phyloP scores from a whole-genome alignment of 2,113 vertebrate species.

The Gopherus flavomarginatus region DNA sequence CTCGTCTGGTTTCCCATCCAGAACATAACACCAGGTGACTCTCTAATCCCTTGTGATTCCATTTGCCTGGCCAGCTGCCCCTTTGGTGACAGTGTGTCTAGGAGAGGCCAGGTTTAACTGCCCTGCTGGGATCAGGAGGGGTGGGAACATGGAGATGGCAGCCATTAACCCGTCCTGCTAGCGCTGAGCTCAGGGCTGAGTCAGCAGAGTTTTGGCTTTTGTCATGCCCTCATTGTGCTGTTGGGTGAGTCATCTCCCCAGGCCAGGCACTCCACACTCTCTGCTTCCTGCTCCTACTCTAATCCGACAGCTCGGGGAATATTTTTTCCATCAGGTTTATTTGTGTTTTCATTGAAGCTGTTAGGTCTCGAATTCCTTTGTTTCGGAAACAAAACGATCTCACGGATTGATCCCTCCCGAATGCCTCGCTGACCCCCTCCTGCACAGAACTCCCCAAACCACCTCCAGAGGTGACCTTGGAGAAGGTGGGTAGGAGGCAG shows the following conservation, averaged over 20 bases:
- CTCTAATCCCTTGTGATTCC: not conserved
- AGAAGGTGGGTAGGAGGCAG: not conserved
- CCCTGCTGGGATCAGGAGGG: not conserved
- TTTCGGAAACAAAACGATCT: slow-evolving; percentile 46
- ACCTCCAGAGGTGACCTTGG: not conserved
- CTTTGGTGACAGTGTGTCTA: not conserved
- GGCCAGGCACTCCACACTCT: slow-evolving; percentile 15
- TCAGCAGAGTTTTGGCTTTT: slow-evolving; percentile 74
- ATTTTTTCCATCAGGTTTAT: slow-evolving; percentile 21
- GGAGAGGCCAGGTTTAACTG: not conserved
- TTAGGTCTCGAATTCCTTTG: not conserved
- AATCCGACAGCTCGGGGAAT: slow-evolving; percentile 11
- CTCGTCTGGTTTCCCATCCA: not conserved
- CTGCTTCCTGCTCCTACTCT: slow-evolving; percentile 25
- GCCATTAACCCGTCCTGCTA: not conserved
- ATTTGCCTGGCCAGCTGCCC: not conserved
- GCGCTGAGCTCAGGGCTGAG: slow-evolving; percentile 53
- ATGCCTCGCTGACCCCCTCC: not conserved
- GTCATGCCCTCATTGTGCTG: slow-evolving; percentile 55
- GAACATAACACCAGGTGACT: not conserved
- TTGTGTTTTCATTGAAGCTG: slow-evolving; percentile 31
- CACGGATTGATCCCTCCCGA: slow-evolving; percentile 34
- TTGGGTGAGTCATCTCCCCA: slow-evolving; percentile 45
- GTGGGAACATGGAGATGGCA: slow-evolving; percentile 3
- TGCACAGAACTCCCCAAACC: slow-evolving; percentile 12